Percentiles rank a stretch among this genome's conserved stretches.
Conservation (phyloP, 2,113 vertebrate species). For the Nerophis lumbriciformis region DNA sequence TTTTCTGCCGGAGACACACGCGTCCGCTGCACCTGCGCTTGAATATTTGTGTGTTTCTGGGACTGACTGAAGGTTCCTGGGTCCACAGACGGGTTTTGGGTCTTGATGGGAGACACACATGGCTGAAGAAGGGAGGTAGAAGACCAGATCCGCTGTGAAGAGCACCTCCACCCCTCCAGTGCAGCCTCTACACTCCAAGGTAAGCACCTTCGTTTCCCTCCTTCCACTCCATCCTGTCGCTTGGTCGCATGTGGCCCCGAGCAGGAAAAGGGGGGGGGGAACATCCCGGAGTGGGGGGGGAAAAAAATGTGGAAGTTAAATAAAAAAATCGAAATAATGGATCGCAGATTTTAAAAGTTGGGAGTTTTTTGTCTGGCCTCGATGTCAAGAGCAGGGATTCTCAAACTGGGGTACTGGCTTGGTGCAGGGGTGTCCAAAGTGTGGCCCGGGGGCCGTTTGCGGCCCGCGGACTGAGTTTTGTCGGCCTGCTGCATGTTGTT, state of each 20-base stretch:
- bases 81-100: constrained; percentile 30
- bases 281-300: background rate
- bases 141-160: constrained; percentile 61
- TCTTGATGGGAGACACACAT: constrained; percentile 60
- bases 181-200: constrained; percentile 44
- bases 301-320: constrained; percentile 35
- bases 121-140: constrained; percentile 66
- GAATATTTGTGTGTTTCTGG: constrained; percentile 37
- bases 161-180: constrained; percentile 37
- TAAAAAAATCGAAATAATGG: constrained; percentile 22
- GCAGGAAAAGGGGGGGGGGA: constrained; percentile 37
- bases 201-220: constrained; percentile 49
- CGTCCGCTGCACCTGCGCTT: constrained; percentile 44
- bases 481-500: no score
- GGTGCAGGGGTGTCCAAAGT: no score
- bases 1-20: constrained; percentile 48
- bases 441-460: no score
- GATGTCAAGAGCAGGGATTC: no score
- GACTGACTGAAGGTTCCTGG: constrained; percentile 45
- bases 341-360: constrained; percentile 54
- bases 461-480: no score
- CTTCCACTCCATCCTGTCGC: constrained; percentile 35
- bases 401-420: no score
- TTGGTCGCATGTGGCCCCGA: constrained; percentile 54
- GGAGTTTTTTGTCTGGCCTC: no score